A percentile compares a stretch with the other conserved stretches of the same genome.
Conservation (phyloP, 2,888 invertebrate genomes). For the Xestia ashworthii region DNA sequence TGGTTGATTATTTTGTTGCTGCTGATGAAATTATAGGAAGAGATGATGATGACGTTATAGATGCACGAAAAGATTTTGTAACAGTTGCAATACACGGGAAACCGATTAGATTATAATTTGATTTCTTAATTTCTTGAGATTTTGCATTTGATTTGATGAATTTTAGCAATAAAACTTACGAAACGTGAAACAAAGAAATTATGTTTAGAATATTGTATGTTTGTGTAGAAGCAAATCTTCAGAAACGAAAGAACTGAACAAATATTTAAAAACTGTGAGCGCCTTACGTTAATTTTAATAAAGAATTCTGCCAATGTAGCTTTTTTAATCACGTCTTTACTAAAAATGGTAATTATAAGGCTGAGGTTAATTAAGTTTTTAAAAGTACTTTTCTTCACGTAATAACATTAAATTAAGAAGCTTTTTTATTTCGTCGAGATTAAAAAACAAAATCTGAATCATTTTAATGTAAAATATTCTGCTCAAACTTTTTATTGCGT, state of each 20-base stretch:
- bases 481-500: constrained; percentile 1
- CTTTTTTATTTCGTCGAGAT: constrained; percentile 35
- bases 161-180: neutral
- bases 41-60: neutral
- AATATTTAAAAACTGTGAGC: constrained; percentile 19
- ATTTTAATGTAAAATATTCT: neutral
- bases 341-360: constrained; percentile 42
- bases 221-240: neutral
- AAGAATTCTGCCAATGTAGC: constrained; percentile 26
- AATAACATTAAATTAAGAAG: constrained; percentile 39
- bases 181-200: neutral
- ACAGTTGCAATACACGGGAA: neutral
- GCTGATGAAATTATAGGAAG: neutral
- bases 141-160: neutral
- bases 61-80: neutral
- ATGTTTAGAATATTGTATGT: fast-evolving
- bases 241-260: neutral
- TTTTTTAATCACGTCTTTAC: constrained; percentile 22
- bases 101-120: fast-evolving
- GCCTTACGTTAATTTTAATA: constrained; percentile 24
- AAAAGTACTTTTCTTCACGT: constrained; percentile 30
- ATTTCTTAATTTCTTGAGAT: neutral
- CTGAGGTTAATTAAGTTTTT: constrained; percentile 38
- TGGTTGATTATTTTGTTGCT: neutral
- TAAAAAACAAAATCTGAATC: constrained; percentile 16